Evolutionary conservation across 2,888 invertebrate genomes (phyloP).

Genomic region (Sinodicranocentrus sp.): DNA sequence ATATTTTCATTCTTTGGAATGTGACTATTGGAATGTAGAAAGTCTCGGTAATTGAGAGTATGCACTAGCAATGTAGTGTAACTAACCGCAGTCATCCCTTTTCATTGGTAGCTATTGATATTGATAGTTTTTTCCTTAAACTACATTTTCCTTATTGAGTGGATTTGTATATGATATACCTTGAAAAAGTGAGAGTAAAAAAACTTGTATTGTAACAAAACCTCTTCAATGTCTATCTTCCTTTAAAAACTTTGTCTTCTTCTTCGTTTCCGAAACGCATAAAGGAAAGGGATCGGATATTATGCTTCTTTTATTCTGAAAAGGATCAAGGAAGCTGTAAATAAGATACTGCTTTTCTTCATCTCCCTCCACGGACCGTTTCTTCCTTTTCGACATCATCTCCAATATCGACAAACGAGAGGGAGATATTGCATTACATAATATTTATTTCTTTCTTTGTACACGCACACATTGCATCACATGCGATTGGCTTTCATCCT

Average conservation of each 20-base stretch:
- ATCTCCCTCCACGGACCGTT: slow-evolving; percentile 38
- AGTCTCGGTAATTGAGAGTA: too few relatives aligned
- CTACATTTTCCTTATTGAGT: neutral
- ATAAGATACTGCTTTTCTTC: slow-evolving; percentile 21
- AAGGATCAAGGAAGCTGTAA: slow-evolving; percentile 29
- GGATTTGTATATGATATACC: neutral
- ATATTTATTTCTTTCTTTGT: neutral
- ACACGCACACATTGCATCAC: slow-evolving; percentile 6
- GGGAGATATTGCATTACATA: slow-evolving; percentile 24
- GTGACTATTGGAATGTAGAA: too few relatives aligned
- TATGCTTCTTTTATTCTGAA: neutral
- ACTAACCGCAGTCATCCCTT: too few relatives aligned
- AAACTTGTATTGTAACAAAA: slow-evolving; percentile 1
- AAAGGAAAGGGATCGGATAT: too few relatives aligned
- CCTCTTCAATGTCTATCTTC: too few relatives aligned
- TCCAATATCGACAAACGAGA: slow-evolving; percentile 26
- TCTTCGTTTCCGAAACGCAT: too few relatives aligned
- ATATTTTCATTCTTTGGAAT: too few relatives aligned
- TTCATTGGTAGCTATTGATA: too few relatives aligned
- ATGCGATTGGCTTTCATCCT: neutral
- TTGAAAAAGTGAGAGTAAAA: slow-evolving; percentile 6
- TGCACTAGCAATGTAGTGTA: too few relatives aligned
- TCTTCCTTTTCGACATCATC: neutral
- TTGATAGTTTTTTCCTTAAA: too few relatives aligned
- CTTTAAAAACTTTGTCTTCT: too few relatives aligned